Evolutionary conservation across 2,113 vertebrate species (phyloP).

Genomic region (Promerops cafer): DNA sequence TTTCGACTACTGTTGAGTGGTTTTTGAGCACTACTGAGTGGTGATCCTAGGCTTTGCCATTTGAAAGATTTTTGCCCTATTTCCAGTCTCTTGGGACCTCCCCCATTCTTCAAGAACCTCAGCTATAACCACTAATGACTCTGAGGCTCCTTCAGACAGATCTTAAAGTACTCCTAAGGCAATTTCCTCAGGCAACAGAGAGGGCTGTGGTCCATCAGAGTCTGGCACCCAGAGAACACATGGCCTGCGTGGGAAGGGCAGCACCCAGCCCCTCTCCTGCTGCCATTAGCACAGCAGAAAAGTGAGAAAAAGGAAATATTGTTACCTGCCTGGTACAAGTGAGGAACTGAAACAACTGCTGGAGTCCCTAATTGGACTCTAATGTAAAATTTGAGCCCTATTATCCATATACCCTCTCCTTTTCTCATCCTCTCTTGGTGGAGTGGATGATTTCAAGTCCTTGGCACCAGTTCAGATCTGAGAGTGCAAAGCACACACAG

Average conservation of each 20-base stretch:
- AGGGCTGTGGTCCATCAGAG: neutral
- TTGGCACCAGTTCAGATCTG: neutral
- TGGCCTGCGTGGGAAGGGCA: neutral
- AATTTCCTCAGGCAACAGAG: neutral
- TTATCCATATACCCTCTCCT: neutral
- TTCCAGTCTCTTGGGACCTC: neutral
- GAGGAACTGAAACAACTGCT: neutral
- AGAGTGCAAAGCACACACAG: neutral
- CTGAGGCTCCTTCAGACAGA: neutral
- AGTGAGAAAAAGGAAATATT: neutral
- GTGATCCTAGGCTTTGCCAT: neutral
- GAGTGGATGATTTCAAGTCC: neutral
- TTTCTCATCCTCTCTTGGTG: neutral
- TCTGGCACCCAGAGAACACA: rapidly evolving
- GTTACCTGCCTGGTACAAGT: neutral
- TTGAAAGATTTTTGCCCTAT: neutral
- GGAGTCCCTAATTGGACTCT: neutral
- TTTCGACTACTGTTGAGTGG: neutral
- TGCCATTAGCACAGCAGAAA: neutral
- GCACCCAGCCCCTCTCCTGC: neutral
- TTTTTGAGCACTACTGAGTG: neutral
- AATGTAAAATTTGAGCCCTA: neutral
- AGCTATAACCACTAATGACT: neutral
- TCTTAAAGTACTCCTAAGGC: neutral
- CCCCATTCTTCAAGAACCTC: neutral